Conservation (phyloP, 2,888 invertebrate species). For the Aelia acuminata region DNA sequence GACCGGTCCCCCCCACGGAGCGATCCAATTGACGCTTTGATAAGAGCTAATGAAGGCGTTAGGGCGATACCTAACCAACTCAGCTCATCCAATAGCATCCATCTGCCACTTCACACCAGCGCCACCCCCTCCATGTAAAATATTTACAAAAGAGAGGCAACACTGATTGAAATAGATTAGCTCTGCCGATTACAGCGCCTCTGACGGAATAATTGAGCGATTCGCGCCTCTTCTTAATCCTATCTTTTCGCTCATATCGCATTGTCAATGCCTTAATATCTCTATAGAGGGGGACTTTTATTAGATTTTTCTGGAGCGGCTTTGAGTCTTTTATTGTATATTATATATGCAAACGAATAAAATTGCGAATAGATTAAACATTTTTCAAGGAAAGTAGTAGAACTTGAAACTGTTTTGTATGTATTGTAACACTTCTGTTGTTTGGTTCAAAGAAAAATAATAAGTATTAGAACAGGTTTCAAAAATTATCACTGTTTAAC, state of each 20-base stretch:
- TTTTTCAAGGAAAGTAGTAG: too few species aligned
- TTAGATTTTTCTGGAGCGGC: neutral
- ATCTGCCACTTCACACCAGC: constrained; percentile 29
- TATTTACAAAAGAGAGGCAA: constrained; percentile 48
- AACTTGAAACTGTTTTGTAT: too few species aligned
- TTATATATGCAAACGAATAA: neutral
- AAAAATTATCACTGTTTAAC: too few species aligned
- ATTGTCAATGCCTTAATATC: constrained; percentile 2
- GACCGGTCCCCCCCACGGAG: neutral
- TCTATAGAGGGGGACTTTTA: neutral
- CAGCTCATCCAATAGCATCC: constrained; percentile 27
- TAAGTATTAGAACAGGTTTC: too few species aligned
- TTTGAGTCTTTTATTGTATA: neutral
- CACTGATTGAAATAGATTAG: constrained; percentile 50
- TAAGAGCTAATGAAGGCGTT: constrained; percentile 48
- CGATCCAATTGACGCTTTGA: constrained; percentile 39
- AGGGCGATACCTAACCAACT: constrained; percentile 47
- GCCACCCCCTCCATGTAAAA: constrained; percentile 21
- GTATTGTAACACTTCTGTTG: too few species aligned
- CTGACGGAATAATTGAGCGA: constrained; percentile 45
- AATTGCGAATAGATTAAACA: neutral
- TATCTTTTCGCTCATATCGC: constrained; percentile 8
- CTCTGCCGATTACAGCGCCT: constrained; percentile 33
- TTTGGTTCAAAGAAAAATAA: too few species aligned
- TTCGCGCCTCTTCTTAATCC: constrained; percentile 46